These are phyloP conservation scores for Anoplius nigerrimus DNA, from an alignment of 2,888 invertebrate species.

Conservation along the genomic window DNA sequence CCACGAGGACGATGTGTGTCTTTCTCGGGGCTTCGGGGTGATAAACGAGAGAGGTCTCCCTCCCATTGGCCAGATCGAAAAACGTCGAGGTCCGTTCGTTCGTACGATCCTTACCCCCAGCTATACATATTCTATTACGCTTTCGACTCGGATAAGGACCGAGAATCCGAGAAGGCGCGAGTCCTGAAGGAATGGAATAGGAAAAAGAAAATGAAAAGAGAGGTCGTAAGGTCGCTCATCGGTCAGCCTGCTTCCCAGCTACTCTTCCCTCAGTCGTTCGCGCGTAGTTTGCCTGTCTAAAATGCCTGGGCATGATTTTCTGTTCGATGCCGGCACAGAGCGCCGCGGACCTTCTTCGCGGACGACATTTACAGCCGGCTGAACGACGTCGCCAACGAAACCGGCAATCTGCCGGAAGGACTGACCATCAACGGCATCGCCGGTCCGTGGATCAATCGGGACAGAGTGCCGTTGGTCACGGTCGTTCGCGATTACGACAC, in stretches of 20 bases:
- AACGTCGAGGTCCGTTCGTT: too few species aligned
- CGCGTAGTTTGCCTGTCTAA: background rate
- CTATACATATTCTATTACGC: too few species aligned
- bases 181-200: too few species aligned
- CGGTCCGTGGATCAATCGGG: slow-evolving; percentile 88
- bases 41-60: too few species aligned
- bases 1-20: too few species aligned
- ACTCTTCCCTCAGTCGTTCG: background rate
- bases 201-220: background rate
- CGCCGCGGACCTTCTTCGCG: slow-evolving; percentile 75
- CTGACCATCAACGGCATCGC: slow-evolving; percentile 84
- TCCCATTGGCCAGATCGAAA: too few species aligned
- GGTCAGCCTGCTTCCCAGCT: slow-evolving; percentile 36
- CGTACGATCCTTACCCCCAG: too few species aligned
- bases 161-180: too few species aligned
- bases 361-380: slow-evolving; percentile 88
- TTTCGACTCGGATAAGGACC: too few species aligned
- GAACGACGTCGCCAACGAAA: slow-evolving; percentile 80
- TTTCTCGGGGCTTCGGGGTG: too few species aligned
- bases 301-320: background rate
- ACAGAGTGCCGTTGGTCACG: slow-evolving; percentile 85
- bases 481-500: slow-evolving; percentile 82
- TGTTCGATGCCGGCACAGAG: slow-evolving; percentile 21
- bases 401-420: slow-evolving; percentile 75
- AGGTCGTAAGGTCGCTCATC: background rate